These are phyloP conservation scores for Vombatus ursinus DNA, from an alignment of 2,113 vertebrate species.

Conservation along the genomic window DNA sequence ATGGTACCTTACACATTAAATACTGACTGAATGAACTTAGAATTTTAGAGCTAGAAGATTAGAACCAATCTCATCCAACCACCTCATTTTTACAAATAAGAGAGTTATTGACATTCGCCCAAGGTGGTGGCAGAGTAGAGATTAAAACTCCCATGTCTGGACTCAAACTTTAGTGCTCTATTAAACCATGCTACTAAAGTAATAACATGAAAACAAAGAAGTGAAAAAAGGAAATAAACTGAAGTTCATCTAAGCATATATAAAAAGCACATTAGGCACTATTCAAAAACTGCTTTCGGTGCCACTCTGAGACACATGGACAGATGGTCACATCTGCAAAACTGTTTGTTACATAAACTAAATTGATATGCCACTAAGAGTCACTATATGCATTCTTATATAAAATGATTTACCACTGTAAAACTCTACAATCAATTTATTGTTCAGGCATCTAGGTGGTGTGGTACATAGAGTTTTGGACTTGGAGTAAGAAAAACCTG, in stretches of 20 bases:
- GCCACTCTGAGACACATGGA: not conserved
- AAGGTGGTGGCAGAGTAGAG: not conserved
- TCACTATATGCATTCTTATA: not conserved
- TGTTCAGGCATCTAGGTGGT: not conserved
- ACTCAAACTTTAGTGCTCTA: not conserved
- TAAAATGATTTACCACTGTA: not conserved
- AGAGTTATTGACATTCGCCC: not conserved
- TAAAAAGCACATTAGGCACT: not conserved
- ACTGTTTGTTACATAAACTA: conserved; percentile 46
- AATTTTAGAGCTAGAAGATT: not conserved
- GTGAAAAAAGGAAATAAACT: not conserved
- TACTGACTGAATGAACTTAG: not conserved
- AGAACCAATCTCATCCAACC: not conserved
- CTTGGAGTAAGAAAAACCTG: not conserved
- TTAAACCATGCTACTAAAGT: not conserved
- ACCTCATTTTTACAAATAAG: not conserved
- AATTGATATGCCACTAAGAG: conserved; percentile 30
- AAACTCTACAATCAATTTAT: not conserved
- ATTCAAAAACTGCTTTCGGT: not conserved
- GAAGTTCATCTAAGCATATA: not conserved
- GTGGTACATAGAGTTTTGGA: not conserved
- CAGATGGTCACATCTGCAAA: conserved; percentile 48
- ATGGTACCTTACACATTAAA: not conserved
- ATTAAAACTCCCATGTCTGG: not conserved
- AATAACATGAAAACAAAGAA: not conserved